Base-by-base conservation (phyloP, 2,888 invertebrate species). In the Thymelicus lineola region DNA sequence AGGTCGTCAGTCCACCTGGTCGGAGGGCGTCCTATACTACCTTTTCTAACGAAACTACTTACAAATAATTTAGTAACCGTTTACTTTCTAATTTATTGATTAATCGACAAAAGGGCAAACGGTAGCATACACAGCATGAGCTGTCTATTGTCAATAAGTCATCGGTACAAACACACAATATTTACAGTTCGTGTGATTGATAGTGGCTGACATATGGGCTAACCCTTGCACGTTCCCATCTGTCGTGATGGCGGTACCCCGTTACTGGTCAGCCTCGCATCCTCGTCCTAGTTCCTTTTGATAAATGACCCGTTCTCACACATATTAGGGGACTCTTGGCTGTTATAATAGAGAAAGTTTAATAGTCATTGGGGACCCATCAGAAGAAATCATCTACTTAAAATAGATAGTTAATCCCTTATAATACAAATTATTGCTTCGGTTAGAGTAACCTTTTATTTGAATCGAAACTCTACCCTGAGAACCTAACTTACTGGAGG, bases 111-210 rank as follows among this genome's bases (percentile, higher is more conserved):
- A 53, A 63, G 48, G 57, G 62, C 68, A 20, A 69, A 69, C 68
- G 68, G 62, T 69, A 7, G 75, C 87, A 53, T 17, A 48, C 53
- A 63, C 87, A 87, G 89, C 87, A 77, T 82, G 89, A 83, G 77
- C 80, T 80, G 81, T 82, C 69, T 63, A 85, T 87, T 76, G 81
- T 89, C 89, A 89, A 88, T 87, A 86, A 86, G 86, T 86, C 87
- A 86, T 84, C 82, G 81, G 83, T 77, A 79, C 82, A 84, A 86
- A 85, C 80, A 83, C 80, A 88, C 87, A 90, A 87, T 90, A 87
- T 91, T 90, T 89, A 88, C 86, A 80, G 79, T 77, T 75, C 73
- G 79, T 73, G 86, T 92, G 92, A 93, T 93, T 88, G 91, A 93
- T 93, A 84, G 88, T 88, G 80, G 76, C 73, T 82, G 88, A 88